A percentile compares a stretch with the other conserved stretches of the same genome.
Conservation (phyloP, 2,113 vertebrate genomes). For the Cebidichthys violaceus region DNA sequence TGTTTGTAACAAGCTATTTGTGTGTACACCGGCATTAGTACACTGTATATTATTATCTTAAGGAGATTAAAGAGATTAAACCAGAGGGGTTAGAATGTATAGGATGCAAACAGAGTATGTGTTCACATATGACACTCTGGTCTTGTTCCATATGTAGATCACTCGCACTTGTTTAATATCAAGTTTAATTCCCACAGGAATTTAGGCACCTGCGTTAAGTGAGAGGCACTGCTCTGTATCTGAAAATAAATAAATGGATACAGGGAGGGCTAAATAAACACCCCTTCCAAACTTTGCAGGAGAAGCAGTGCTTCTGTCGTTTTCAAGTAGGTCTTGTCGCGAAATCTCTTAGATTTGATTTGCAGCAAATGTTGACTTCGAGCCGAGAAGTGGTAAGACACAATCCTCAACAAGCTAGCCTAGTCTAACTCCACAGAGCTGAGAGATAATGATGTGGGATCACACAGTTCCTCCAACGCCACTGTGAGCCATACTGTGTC, state of each 20-base stretch:
- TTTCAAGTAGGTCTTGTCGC: constrained; percentile 32
- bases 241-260: constrained; percentile 54
- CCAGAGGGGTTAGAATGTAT: background rate
- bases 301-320: constrained; percentile 20
- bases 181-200: constrained; percentile 35
- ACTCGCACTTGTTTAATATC: background rate
- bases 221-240: constrained; percentile 14
- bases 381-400: constrained; percentile 25
- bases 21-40: background rate
- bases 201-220: constrained; percentile 1
- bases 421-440: constrained; percentile 30
- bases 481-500: constrained; percentile 38
- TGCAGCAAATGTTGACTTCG: constrained; percentile 34
- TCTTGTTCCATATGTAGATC: constrained; percentile 8
- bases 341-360: constrained; percentile 49
- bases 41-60: background rate
- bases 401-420: constrained; percentile 40
- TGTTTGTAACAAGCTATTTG: constrained; percentile 25
- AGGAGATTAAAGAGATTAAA: background rate
- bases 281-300: constrained; percentile 7
- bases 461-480: constrained; percentile 43
- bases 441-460: constrained; percentile 61
- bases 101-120: background rate
- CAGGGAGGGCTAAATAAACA: constrained; percentile 43
- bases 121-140: background rate